Evolutionary conservation across 92 coral and sea anemone species (phyloP).

Genomic region (Actinernus sp.): DNA sequence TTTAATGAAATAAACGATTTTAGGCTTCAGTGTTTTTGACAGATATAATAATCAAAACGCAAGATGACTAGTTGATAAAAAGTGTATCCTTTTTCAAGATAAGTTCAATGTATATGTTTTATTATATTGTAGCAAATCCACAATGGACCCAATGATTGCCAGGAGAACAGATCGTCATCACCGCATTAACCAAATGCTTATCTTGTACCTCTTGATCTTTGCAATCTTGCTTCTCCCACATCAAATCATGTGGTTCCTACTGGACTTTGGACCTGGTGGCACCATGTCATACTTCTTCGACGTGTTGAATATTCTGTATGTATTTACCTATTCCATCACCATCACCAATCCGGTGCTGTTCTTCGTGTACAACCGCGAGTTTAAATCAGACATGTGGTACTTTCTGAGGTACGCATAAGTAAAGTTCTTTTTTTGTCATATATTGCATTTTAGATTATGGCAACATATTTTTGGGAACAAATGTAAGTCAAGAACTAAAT

Average conservation of each 20-base stretch:
- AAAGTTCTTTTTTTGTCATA: too few relatives aligned
- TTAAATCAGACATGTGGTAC: slow-evolving; percentile 55
- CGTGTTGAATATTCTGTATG: slow-evolving; percentile 43
- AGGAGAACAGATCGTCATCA: slow-evolving; percentile 66
- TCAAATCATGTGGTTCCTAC: slow-evolving; percentile 76
- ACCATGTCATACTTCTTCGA: slow-evolving; percentile 53
- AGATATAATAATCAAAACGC: too few relatives aligned
- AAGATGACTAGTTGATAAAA: too few relatives aligned
- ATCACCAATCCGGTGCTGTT: slow-evolving; percentile 82
- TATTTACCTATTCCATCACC: slow-evolving; percentile 81
- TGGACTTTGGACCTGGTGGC: slow-evolving; percentile 54
- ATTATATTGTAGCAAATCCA: too few relatives aligned
- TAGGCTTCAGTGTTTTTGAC: too few relatives aligned
- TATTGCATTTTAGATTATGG: too few relatives aligned
- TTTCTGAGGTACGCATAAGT: slow-evolving; percentile 34
- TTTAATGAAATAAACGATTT: too few relatives aligned
- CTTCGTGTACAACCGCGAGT: slow-evolving; percentile 76
- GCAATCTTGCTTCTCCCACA: slow-evolving; percentile 71
- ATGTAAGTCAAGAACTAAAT: too few relatives aligned
- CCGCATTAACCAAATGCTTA: slow-evolving; percentile 65
- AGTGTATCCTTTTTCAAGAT: too few relatives aligned
- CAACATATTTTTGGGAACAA: too few relatives aligned
- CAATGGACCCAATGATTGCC: too few relatives aligned
- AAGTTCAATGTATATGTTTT: too few relatives aligned
- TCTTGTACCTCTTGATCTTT: slow-evolving; percentile 48